phyloP scores from a whole-genome alignment of 2,797 vertebrate genomes.

The Phoebastria nigripes region DNA sequence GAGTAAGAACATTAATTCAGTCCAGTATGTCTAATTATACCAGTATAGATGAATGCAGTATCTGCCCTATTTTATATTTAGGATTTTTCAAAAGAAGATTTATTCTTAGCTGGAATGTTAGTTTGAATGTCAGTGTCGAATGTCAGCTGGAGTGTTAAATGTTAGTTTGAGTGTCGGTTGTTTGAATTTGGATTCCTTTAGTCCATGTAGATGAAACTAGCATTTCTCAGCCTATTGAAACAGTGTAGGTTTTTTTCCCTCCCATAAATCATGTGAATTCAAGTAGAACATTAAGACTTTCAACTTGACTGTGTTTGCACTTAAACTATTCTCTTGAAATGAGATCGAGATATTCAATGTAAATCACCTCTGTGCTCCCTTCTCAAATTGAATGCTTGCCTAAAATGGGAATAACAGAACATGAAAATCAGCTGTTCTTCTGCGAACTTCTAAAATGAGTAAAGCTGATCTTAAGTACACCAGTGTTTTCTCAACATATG shows the following conservation, averaged over 20 bases:
- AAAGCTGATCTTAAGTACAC: background rate
- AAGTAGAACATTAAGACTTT: constrained; percentile 45
- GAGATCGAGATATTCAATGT: constrained; percentile 17
- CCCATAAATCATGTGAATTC: constrained; percentile 41
- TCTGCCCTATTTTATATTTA: background rate
- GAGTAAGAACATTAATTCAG: background rate
- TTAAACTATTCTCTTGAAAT: constrained; percentile 38
- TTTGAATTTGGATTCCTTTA: background rate
- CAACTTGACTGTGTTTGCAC: constrained; percentile 15
- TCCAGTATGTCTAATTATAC: background rate
- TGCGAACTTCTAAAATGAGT: background rate
- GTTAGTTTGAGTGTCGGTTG: background rate
- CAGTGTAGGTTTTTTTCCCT: background rate
- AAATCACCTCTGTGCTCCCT: constrained; percentile 17
- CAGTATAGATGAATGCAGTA: background rate
- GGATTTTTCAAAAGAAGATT: background rate
- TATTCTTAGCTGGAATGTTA: background rate
- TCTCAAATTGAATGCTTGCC: constrained; percentile 6
- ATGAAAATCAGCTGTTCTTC: constrained; percentile 5
- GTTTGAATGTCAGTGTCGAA: background rate
- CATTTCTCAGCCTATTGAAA: constrained; percentile 8
- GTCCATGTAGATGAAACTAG: background rate
- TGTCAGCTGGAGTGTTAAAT: background rate
- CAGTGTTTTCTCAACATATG: background rate
- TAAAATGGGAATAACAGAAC: background rate